Evolutionary conservation across 92 coral and sea anemone genomes (phyloP).

Genomic region (Epizoanthus fatuus): DNA sequence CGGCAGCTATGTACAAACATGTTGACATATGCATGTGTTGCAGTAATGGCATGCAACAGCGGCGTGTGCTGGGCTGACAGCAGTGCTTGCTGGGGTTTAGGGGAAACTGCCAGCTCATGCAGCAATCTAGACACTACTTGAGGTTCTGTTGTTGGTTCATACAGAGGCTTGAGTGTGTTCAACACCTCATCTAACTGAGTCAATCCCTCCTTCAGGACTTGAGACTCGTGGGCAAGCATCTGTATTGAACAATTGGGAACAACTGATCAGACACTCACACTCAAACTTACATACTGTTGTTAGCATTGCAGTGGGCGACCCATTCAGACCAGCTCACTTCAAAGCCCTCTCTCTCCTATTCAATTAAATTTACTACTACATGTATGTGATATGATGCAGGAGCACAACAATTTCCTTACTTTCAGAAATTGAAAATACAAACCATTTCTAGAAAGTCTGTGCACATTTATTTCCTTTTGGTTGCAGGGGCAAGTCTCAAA

Average conservation of each 20-base stretch:
- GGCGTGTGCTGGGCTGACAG: constrained; percentile 94
- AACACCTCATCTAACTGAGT: constrained; percentile 79
- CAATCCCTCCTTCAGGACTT: constrained; percentile 91
- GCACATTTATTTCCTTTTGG: too few species aligned
- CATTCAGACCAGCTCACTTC: too few species aligned
- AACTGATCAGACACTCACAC: too few species aligned
- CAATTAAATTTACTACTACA: too few species aligned
- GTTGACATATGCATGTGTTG: constrained; percentile 93
- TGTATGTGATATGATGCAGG: too few species aligned
- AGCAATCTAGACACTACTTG: constrained; percentile 78
- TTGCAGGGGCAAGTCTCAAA: too few species aligned
- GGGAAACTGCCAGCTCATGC: constrained; percentile 86
- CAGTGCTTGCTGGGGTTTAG: constrained; percentile 88
- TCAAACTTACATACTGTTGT: too few species aligned
- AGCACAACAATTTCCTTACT: too few species aligned
- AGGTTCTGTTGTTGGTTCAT: constrained; percentile 67
- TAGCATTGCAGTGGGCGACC: too few species aligned
- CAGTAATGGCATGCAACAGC: constrained; percentile 86
- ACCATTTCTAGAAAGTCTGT: too few species aligned
- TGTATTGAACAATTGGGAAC: constrained; percentile 7
- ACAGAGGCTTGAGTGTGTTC: constrained; percentile 70
- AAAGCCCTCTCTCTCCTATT: too few species aligned
- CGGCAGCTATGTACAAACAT: constrained; percentile 95
- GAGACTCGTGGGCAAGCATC: constrained; percentile 97
- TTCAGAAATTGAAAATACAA: too few species aligned